Evolutionary conservation across 1,140 invertebrate genomes (phyloP).

Genomic region (Solen grandis): DNA sequence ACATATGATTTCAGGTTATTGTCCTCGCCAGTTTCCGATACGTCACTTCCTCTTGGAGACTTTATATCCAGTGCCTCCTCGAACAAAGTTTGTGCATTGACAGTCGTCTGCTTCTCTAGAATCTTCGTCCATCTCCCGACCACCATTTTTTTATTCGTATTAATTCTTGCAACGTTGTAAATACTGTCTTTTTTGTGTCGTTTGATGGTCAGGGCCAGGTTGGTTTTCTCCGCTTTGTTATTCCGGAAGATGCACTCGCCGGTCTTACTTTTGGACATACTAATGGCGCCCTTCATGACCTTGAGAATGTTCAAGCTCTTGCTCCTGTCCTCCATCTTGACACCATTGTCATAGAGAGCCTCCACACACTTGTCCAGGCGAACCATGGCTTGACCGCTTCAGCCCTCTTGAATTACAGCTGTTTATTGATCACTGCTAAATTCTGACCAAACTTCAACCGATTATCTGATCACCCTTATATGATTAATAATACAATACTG

Average conservation of each 20-base stretch:
- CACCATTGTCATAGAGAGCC: constrained; percentile 56
- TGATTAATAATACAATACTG: no score
- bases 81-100: constrained; percentile 53
- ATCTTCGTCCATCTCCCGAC: constrained; percentile 61
- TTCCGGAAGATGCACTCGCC: constrained; percentile 63
- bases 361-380: constrained; percentile 58
- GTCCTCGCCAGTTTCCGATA: no score
- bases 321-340: constrained; percentile 45
- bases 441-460: no score
- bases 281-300: constrained; percentile 63
- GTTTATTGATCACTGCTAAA: no score
- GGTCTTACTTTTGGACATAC: constrained; percentile 60
- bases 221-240: constrained; percentile 63
- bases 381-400: constrained; percentile 46
- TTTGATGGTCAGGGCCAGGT: constrained; percentile 42
- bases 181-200: constrained; percentile 46
- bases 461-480: no score
- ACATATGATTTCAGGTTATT: constrained; percentile 23
- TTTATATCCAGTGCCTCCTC: constrained; percentile 41
- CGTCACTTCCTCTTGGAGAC: background rate
- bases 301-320: constrained; percentile 58
- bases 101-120: constrained; percentile 56
- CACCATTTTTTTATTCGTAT: constrained; percentile 56
- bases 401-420: no score
- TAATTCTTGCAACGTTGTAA: constrained; percentile 51